phyloP scores from a whole-genome alignment of 2,888 invertebrate species.

The Adineta ricciae region DNA sequence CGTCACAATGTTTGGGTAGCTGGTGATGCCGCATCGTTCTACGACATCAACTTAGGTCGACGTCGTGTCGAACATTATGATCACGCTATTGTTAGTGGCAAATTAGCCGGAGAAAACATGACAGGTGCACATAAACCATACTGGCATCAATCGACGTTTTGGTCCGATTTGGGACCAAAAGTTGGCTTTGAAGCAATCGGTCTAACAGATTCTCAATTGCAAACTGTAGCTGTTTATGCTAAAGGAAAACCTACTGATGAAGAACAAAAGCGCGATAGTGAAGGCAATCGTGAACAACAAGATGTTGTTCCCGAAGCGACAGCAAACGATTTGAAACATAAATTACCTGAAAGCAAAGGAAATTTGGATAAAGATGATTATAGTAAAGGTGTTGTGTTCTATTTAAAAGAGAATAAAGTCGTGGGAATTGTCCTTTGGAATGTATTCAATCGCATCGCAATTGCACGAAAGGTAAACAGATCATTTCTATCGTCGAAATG shows the following conservation, averaged over 20 bases:
- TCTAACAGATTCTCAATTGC: constrained; percentile 64
- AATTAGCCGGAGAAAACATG: constrained; percentile 94
- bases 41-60: constrained; percentile 70
- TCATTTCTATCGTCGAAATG: no score
- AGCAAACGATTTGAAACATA: background rate
- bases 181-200: constrained; percentile 89
- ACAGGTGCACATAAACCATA: constrained; percentile 68
- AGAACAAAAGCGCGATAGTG: constrained; percentile 44
- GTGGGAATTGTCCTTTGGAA: constrained; percentile 92
- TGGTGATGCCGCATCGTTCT: constrained; percentile 43
- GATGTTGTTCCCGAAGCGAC: background rate
- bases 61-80: constrained; percentile 91
- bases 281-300: constrained; percentile 23
- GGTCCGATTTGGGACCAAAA: constrained; percentile 85
- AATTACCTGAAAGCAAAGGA: background rate
- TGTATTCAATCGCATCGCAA: constrained; percentile 75
- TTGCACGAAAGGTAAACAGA: constrained; percentile 73
- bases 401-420: constrained; percentile 61
- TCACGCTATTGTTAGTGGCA: constrained; percentile 87
- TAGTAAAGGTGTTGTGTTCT: constrained; percentile 81
- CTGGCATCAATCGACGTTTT: constrained; percentile 85
- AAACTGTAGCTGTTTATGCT: constrained; percentile 80
- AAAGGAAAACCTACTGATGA: constrained; percentile 56
- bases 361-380: constrained; percentile 57
- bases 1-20: constrained; percentile 67